Evolutionary conservation across 2,888 invertebrate species (phyloP).

Genomic region (Drosophila setosimentum): DNA sequence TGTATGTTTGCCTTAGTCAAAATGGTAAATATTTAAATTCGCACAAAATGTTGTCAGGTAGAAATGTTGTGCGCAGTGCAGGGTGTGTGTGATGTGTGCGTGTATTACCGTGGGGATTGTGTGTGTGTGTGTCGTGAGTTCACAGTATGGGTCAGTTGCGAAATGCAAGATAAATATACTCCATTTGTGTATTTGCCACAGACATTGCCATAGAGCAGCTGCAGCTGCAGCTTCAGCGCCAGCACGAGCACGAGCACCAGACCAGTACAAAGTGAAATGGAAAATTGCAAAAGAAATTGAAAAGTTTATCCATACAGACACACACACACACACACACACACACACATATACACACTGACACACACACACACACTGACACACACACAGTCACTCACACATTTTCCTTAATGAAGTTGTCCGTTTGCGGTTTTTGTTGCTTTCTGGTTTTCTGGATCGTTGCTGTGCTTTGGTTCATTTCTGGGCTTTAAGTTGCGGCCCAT

Average conservation of each 20-base stretch:
- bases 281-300: slow-evolving; percentile 71
- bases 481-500: slow-evolving; percentile 41
- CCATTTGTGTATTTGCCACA: slow-evolving; percentile 44
- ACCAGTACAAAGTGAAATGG: slow-evolving; percentile 66
- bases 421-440: slow-evolving; percentile 49
- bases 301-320: slow-evolving; percentile 54
- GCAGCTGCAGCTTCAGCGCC: slow-evolving; percentile 1
- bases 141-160: slow-evolving; percentile 66
- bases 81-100: slow-evolving; percentile 3
- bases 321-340: slow-evolving; percentile 9
- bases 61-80: slow-evolving; percentile 1
- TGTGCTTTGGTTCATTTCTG: slow-evolving; percentile 41
- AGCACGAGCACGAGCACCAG: slow-evolving; percentile 11
- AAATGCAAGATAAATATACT: slow-evolving; percentile 70
- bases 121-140: neutral
- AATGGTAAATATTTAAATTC: slow-evolving; percentile 77
- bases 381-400: slow-evolving; percentile 5
- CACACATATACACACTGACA: slow-evolving; percentile 5
- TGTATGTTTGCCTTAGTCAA: slow-evolving; percentile 53
- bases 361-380: neutral
- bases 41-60: slow-evolving; percentile 63
- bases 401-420: slow-evolving; percentile 69
- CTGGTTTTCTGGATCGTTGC: slow-evolving; percentile 18
- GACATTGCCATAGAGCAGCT: slow-evolving; percentile 37
- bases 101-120: neutral